Evolutionary conservation across 2,888 invertebrate species (phyloP).

Genomic region (Clunio marinus): DNA sequence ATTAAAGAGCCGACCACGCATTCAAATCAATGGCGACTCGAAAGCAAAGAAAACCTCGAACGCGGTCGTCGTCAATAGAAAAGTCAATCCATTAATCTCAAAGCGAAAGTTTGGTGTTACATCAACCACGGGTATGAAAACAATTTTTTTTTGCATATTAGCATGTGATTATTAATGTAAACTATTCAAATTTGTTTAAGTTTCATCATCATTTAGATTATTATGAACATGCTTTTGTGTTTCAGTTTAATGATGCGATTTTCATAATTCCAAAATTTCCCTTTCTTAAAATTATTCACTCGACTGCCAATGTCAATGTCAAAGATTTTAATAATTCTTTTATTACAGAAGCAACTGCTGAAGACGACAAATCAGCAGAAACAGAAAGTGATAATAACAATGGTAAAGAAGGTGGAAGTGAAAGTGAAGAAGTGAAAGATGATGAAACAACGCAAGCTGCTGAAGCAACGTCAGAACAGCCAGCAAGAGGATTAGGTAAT

Average conservation of each 20-base stretch:
- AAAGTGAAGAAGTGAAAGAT: conserved; percentile 47
- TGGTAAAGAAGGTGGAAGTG: conserved; percentile 46
- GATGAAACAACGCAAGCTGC: conserved; percentile 51
- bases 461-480: conserved; percentile 56
- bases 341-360: conserved; percentile 42
- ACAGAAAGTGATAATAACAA: conserved; percentile 24
- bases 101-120: conserved; percentile 48
- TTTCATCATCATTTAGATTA: too few species aligned
- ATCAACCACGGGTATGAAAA: conserved; percentile 44
- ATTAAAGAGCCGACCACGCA: conserved; percentile 50
- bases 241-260: too few species aligned
- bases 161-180: too few species aligned
- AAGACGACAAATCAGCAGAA: conserved; percentile 42
- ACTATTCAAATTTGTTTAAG: too few species aligned
- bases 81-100: conserved; percentile 49
- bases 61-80: conserved; percentile 44
- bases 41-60: conserved; percentile 25
- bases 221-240: too few species aligned
- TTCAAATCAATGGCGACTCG: conserved; percentile 47
- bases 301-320: too few species aligned
- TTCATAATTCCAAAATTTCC: too few species aligned
- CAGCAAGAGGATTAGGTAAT: conserved; percentile 56
- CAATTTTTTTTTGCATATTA: too few species aligned
- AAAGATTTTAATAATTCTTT: background rate
- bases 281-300: too few species aligned